These are phyloP conservation scores for Rissa tridactyla DNA, from an alignment of 2,113 vertebrate genomes.

Conservation along the genomic window DNA sequence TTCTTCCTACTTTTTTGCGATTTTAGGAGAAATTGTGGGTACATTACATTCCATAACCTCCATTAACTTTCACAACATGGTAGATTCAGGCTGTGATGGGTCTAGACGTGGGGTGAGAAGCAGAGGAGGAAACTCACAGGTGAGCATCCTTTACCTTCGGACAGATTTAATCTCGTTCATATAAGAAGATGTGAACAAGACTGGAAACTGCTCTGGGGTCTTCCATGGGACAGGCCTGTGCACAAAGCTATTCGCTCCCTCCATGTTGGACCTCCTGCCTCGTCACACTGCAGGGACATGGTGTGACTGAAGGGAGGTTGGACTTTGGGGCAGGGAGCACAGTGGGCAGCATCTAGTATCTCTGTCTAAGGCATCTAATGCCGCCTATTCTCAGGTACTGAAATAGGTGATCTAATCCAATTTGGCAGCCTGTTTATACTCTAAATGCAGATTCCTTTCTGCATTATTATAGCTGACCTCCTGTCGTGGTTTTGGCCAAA, in stretches of 20 bases:
- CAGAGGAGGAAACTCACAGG: background rate
- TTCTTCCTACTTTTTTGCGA: background rate
- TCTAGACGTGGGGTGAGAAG: background rate
- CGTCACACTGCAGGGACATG: background rate
- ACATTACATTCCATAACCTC: background rate
- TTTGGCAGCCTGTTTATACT: background rate
- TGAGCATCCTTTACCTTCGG: background rate
- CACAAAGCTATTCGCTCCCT: background rate
- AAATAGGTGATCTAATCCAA: background rate
- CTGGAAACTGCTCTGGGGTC: background rate
- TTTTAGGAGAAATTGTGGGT: background rate
- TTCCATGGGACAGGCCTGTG: background rate
- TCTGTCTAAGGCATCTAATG: background rate
- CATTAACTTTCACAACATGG: background rate
- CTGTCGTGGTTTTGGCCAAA: too few species aligned
- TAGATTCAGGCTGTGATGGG: background rate
- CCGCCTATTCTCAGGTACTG: background rate
- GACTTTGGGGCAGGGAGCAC: background rate
- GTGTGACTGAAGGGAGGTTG: background rate
- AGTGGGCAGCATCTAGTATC: fast-evolving
- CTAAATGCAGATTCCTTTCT: background rate
- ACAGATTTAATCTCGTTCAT: background rate
- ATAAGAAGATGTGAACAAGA: background rate
- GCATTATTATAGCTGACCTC: background rate
- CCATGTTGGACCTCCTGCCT: background rate